A percentile compares a stretch with the other conserved stretches of the same genome.
Conservation (phyloP, 2,797 vertebrate species). For the Sciurus carolinensis region DNA sequence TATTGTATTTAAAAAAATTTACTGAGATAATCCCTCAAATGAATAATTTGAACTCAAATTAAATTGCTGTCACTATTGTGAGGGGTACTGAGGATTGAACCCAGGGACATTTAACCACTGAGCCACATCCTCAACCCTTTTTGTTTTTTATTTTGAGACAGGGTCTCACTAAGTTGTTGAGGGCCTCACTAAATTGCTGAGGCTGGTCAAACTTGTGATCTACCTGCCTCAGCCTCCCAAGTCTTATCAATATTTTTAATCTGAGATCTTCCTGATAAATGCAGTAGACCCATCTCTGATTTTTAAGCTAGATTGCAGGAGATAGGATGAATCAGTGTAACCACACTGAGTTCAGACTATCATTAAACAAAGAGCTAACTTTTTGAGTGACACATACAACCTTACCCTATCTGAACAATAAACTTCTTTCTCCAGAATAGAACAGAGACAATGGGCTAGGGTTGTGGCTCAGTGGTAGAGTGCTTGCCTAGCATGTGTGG, state of each 20-base stretch:
- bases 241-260: neutral
- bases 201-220: too few relatives aligned
- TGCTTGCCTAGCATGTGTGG: too few relatives aligned
- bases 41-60: slow-evolving; percentile 19
- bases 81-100: too few relatives aligned
- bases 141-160: too few relatives aligned
- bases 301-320: neutral
- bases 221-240: too few relatives aligned
- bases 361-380: slow-evolving; percentile 35
- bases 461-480: too few relatives aligned
- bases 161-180: too few relatives aligned
- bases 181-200: too few relatives aligned
- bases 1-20: slow-evolving; percentile 46
- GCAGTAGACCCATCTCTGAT: neutral
- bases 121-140: too few relatives aligned
- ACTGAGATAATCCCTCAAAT: neutral
- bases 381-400: neutral
- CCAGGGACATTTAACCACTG: too few relatives aligned
- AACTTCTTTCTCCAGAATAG: neutral
- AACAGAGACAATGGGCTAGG: neutral
- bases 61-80: neutral
- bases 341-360: neutral
- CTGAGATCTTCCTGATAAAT: neutral
- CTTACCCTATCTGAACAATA: neutral
- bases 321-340: neutral